Base-by-base conservation (phyloP, 2,797 vertebrate species). In the Notamacropus eugenii region DNA sequence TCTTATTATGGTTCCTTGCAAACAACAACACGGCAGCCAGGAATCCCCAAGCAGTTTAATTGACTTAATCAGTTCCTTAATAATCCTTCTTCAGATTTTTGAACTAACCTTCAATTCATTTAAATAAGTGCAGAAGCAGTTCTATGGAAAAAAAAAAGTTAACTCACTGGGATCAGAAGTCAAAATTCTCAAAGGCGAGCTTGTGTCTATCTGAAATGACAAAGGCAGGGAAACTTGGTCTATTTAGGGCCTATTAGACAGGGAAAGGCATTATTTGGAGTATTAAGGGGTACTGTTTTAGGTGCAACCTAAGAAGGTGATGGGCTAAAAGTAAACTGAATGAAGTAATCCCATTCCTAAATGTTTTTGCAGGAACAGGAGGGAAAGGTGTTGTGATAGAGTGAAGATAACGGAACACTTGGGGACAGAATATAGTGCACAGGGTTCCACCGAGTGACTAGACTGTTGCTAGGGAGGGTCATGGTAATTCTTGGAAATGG, bases 1-100 rank as follows among this genome's bases (percentile, higher is more conserved):
- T 98, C 97, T 97, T 97, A 97, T 98, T 98, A 97, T 96, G 95
- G 55, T 97, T 98, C 93, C 92, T 97, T 97, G 93, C 90, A 98
- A 98, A 96, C 95, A 98, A 96, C 96, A 98, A 95, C 67, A 97
- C 92, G 96, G 96, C 67, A 98, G 93, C 94, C 97, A 98, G 92
- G 95, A 97, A 97, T 98, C 97, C 97, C 97, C 96, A 93, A 96
- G 97, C 97, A 97, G 95, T 34, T 10, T 98, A 98, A 98, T 95
- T 98, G 97, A 98, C 95, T 98, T 98, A 98, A 98, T 98, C 97
- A 97, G 94, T 96, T 98, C 92, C 96, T 98, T 98, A 97, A 97
- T 97, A 97, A 98, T 97, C 58, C 97, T 98, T 98, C 93, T 97
- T 97, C 94, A 96, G 93, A 95, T 96, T 93, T 98, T 97, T 97